Base-by-base conservation (phyloP, 2,113 vertebrate species). In the Brachyhypopomus occidentalis region DNA sequence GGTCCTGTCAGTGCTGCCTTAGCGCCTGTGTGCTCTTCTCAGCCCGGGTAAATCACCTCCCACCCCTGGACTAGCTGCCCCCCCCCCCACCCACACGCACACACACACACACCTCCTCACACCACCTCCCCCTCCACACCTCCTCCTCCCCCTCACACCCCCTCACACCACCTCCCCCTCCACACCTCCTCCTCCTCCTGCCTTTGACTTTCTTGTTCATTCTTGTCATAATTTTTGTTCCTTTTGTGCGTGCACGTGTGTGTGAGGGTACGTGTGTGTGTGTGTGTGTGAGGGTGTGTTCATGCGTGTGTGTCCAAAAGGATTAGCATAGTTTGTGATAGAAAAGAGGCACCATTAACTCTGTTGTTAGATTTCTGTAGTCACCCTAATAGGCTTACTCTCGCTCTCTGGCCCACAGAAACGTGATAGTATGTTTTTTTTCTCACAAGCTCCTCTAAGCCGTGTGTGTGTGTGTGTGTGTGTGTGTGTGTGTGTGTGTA, bases 321-420 rank as follows among this genome's bases (percentile, higher is more conserved):
- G 91, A 92, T 93, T 93, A 93, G 75, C 77, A 74, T 70, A 83
- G 89, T 87, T 91, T 90, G 88, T 91, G 91, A 89, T 88, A 88
- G 88, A 91, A 89, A 83, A 22, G 72, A 85, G 71, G 71, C 58
- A 77, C 64, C 86, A 86, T 88, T 92, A 85, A 90, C 84, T 89
- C 87, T 80, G 77, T 71, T 77, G 69, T 67, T 48, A 19, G 48
- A 30, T 69, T 76, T 72, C 55, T 82, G 52, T 81, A 79, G 72
- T 84, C 34, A 30, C 55, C 77, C 79, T 82, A 75, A 79, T 80
- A 75, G 77, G 70, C 63, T 81, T 79, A 78, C 27, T 59, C 19
- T 87, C 60, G 1, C 63, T 64, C 70, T 73, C 60, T 67, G 58
- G 75, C 58, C 75, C 58, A 72, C 71, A 60, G 83, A 41, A 74